Percentiles rank a stretch among this genome's conserved stretches.
Conservation (phyloP, 1,140 invertebrate species). For the Drosophila triauraria region DNA sequence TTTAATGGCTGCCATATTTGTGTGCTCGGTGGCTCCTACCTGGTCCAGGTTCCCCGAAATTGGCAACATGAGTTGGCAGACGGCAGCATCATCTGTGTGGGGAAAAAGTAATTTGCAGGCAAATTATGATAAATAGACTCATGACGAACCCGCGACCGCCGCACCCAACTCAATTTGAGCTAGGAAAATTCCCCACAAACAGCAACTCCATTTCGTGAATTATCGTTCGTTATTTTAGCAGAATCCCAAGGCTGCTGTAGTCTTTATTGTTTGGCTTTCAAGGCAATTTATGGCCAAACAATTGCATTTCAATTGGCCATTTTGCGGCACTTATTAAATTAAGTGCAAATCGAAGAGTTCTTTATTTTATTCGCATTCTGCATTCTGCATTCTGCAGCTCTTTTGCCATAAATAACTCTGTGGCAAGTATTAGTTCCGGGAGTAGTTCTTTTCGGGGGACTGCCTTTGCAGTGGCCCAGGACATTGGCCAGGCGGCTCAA, state of each 20-base stretch:
- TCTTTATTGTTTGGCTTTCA: neutral
- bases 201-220: conserved; percentile 14
- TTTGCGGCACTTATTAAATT: conserved; percentile 40
- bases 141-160: conserved; percentile 24
- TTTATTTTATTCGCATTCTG: neutral
- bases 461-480: conserved; percentile 12
- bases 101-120: conserved; percentile 70
- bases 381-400: conserved; percentile 12
- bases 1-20: conserved; percentile 79
- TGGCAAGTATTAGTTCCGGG: neutral
- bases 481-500: conserved; percentile 64
- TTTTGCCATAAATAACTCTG: conserved; percentile 64
- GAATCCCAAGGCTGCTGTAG: neutral
- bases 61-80: conserved; percentile 70
- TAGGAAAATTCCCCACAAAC: conserved; percentile 2
- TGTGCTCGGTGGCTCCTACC: conserved; percentile 32
- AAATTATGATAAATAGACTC: conserved; percentile 78
- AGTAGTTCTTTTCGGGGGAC: conserved; percentile 9
- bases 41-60: conserved; percentile 45
- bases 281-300: conserved; percentile 32
- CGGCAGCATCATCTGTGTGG: conserved; percentile 30
- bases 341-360: conserved; percentile 49
- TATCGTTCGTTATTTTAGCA: conserved; percentile 7
- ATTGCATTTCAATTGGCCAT: conserved; percentile 46
- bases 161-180: conserved; percentile 30